Percentiles rank a stretch among this genome's conserved stretches.
Conservation (phyloP, 2,888 invertebrate species). For the Cordylochernes scorpioides region DNA sequence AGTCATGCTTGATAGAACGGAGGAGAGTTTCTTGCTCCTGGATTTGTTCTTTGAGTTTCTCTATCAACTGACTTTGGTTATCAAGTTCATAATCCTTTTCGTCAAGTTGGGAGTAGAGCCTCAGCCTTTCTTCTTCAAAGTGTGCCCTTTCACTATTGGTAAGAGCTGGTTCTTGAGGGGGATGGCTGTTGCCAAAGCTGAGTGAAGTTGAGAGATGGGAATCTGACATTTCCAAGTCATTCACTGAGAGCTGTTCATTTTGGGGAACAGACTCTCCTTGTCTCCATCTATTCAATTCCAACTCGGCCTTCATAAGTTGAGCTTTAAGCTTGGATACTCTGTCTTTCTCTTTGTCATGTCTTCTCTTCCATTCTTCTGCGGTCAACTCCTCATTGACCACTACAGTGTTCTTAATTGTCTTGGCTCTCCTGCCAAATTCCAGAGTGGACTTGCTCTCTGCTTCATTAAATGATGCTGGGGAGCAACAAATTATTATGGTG, state of each 20-base stretch:
- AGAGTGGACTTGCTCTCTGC: conserved; percentile 95
- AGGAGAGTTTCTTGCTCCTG: conserved; percentile 72
- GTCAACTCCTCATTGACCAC: conserved; percentile 97
- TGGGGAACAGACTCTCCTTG: conserved; percentile 42
- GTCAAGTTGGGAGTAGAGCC: conserved; percentile 83
- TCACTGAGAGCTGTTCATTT: conserved; percentile 43
- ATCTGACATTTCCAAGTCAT: conserved; percentile 13
- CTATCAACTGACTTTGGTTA: conserved; percentile 83
- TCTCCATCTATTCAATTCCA: conserved; percentile 70
- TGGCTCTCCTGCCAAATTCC: conserved; percentile 88
- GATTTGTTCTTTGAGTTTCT: conserved; percentile 91
- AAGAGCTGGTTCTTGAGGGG: conserved; percentile 20
- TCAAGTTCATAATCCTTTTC: conserved; percentile 99
- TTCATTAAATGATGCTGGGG: conserved; percentile 96
- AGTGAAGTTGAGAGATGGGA: conserved; percentile 11
- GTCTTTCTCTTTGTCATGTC: conserved; percentile 93
- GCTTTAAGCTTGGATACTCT: conserved; percentile 68
- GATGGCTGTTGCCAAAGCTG: conserved; percentile 7
- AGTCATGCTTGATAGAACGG: conserved; percentile 46
- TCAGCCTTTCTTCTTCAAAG: conserved; percentile 63
- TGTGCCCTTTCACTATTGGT: conserved; percentile 44
- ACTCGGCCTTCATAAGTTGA: conserved; percentile 67
- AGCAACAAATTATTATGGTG: conserved; percentile 95
- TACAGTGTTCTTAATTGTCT: conserved; percentile 98
- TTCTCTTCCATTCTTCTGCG: conserved; percentile 97